Conservation (phyloP, 2,113 vertebrate genomes). For the Saimiri boliviensis region DNA sequence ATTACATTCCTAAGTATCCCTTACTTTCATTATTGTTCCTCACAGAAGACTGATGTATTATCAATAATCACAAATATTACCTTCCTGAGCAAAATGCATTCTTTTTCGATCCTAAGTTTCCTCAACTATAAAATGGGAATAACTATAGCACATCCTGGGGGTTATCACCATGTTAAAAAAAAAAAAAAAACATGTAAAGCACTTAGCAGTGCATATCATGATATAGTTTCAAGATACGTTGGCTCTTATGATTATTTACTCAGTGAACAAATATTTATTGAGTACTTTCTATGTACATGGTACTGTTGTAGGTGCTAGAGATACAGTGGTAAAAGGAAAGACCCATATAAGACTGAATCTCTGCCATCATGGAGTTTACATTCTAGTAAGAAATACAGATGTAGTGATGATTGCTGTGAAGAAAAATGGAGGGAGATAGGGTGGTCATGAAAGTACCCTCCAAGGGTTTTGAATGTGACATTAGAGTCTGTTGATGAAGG, state of each 20-base stretch:
- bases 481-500: conserved; percentile 16
- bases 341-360: neutral
- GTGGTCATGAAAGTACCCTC: neutral
- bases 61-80: neutral
- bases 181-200: neutral
- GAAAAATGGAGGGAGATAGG: neutral
- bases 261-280: neutral
- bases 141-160: neutral
- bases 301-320: neutral
- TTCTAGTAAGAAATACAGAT: neutral
- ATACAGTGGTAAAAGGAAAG: neutral
- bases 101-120: conserved; percentile 44
- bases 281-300: neutral
- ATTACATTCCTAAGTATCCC: neutral
- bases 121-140: neutral
- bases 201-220: neutral
- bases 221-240: neutral
- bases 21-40: neutral
- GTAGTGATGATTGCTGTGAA: neutral
- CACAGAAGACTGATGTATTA: neutral
- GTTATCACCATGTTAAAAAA: neutral
- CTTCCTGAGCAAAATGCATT: neutral
- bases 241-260: neutral
- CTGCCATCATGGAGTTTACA: neutral
- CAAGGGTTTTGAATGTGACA: conserved; percentile 1